A percentile compares a stretch with the other conserved stretches of the same genome.
Conservation (phyloP, 2,888 invertebrate genomes). For the Orchestes rusci region DNA sequence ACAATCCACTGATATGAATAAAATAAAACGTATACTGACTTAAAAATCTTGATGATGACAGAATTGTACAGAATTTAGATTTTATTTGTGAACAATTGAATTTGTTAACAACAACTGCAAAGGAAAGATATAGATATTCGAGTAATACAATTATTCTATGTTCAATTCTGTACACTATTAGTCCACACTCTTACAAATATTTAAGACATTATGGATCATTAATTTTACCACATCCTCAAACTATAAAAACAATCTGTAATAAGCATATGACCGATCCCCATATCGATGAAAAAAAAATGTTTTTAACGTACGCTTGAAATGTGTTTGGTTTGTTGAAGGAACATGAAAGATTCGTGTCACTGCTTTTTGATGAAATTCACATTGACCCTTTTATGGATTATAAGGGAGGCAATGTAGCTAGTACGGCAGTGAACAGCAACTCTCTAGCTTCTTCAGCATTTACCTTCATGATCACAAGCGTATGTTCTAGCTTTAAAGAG, state of each 20-base stretch:
- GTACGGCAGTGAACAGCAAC: no score
- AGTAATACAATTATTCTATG: no score
- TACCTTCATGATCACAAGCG: no score
- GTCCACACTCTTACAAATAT: no score
- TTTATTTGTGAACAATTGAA: neutral
- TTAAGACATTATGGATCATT: no score
- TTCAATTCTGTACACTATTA: no score
- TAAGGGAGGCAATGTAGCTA: conserved; percentile 6
- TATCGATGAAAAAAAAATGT: conserved; percentile 3
- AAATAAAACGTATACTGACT: conserved; percentile 9
- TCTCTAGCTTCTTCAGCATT: no score
- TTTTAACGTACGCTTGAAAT: conserved; percentile 3
- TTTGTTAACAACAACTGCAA: no score
- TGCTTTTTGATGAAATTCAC: conserved; percentile 6
- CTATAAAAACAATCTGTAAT: conserved; percentile 2
- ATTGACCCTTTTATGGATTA: conserved; percentile 3
- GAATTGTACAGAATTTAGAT: neutral
- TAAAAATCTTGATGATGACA: conserved; percentile 6
- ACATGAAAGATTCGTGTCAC: conserved; percentile 1
- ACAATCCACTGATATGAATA: conserved; percentile 5
- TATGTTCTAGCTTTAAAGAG: no score
- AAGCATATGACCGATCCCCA: conserved; percentile 7
- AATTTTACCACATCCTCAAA: no score
- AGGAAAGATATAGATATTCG: no score
- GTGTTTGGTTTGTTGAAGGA: conserved; percentile 1